Evolutionary conservation across 2,797 vertebrate genomes (phyloP).

Genomic region (Xenopus petersii): DNA sequence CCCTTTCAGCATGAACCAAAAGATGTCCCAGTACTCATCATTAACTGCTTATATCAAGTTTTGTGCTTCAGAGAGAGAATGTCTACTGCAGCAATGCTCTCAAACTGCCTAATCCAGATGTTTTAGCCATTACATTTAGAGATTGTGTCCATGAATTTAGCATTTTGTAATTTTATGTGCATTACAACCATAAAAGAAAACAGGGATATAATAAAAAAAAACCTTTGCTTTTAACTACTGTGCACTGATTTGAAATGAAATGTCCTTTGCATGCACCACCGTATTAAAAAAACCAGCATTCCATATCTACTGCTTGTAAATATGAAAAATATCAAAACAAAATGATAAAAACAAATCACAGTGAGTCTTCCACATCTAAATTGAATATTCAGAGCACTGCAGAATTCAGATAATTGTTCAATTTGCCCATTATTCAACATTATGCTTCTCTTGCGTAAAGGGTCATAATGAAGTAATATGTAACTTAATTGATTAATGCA

Average conservation of each 20-base stretch:
- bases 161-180: neutral
- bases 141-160: neutral
- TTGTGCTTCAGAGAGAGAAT: too few relatives aligned
- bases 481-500: conserved; percentile 20
- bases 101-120: too few relatives aligned
- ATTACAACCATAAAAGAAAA: neutral
- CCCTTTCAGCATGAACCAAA: too few relatives aligned
- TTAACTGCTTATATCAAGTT: too few relatives aligned
- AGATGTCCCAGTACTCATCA: too few relatives aligned
- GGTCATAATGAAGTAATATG: conserved; percentile 18
- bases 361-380: neutral
- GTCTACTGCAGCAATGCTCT: too few relatives aligned
- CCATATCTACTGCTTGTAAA: neutral
- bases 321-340: conserved; percentile 5
- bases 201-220: neutral
- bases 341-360: conserved; percentile 6
- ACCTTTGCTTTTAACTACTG: neutral
- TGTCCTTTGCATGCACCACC: neutral
- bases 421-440: conserved; percentile 24
- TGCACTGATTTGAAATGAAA: too few relatives aligned
- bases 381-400: conserved; percentile 13
- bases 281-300: neutral
- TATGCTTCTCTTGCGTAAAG: conserved; percentile 4
- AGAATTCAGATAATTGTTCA: conserved; percentile 11
- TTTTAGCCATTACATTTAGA: neutral